A percentile compares a stretch with the other conserved stretches of the same genome.
These are phyloP conservation scores for Eretmocerus hayati DNA, from an alignment of 2,888 invertebrate species.

Conservation along the genomic window DNA sequence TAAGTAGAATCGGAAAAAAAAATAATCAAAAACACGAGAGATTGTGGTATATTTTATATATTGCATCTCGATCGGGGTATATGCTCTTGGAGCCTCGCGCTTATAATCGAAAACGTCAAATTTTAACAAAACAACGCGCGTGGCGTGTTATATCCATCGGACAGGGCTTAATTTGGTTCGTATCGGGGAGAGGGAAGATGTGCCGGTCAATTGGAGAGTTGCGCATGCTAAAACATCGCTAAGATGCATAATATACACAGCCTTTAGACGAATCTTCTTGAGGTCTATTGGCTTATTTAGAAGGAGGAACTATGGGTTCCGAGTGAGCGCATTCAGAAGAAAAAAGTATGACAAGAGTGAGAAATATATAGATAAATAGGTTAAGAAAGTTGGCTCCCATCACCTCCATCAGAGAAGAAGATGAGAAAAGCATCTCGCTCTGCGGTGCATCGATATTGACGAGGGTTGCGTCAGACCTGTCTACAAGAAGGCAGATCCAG, in stretches of 20 bases:
- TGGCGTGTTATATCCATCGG: conserved; percentile 43
- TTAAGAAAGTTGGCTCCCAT: conserved; percentile 20
- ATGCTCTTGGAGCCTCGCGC: conserved; percentile 21
- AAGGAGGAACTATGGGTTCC: no score
- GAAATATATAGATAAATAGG: conserved; percentile 17
- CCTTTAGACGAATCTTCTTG: no score
- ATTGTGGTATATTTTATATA: no score
- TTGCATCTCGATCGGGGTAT: no score
- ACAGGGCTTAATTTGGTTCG: conserved; percentile 46
- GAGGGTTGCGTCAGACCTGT: conserved; percentile 40
- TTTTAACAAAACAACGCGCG: conserved; percentile 38
- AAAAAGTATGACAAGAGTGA: conserved; percentile 2
- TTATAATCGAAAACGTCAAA: conserved; percentile 43
- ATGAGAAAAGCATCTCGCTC: conserved; percentile 17
- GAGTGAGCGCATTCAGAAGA: background rate
- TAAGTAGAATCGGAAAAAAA: conserved; percentile 19
- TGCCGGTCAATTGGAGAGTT: conserved; percentile 27
- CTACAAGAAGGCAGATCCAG: no score
- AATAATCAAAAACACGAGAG: no score
- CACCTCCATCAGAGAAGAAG: conserved; percentile 12
- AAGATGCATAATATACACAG: no score
- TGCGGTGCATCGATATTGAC: conserved; percentile 46
- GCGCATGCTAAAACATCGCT: no score
- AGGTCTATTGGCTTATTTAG: no score
- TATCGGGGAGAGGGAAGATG: conserved; percentile 35